These are phyloP conservation scores for Cryptus viduatorius DNA, from an alignment of 2,888 invertebrate species.

Conservation along the genomic window DNA sequence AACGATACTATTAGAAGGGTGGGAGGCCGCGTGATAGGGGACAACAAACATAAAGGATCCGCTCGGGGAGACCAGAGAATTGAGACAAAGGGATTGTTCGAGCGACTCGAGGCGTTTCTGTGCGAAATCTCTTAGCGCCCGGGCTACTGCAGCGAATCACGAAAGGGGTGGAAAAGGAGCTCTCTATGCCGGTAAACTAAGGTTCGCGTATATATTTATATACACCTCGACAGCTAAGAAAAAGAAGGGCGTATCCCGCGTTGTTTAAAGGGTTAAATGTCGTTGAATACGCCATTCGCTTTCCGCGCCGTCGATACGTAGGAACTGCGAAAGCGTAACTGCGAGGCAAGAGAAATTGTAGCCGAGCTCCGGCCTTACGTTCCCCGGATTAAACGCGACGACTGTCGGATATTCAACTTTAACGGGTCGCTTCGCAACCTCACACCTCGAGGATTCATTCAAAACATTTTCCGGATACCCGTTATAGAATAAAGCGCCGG, in stretches of 20 bases:
- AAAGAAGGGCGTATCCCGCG: too few relatives aligned
- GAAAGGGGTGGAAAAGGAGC: neutral
- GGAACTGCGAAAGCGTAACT: neutral
- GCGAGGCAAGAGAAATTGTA: constrained; percentile 37
- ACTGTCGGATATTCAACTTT: constrained; percentile 38
- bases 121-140: constrained; percentile 20
- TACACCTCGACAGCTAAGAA: neutral
- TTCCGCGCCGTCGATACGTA: neutral
- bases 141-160: constrained; percentile 24
- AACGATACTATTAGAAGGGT: constrained; percentile 10
- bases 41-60: neutral
- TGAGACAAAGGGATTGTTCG: constrained; percentile 38
- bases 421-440: constrained; percentile 39
- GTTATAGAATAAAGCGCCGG: neutral
- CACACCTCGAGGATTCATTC: constrained; percentile 30
- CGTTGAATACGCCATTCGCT: too few relatives aligned
- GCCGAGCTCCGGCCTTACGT: neutral
- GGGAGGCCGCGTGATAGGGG: neutral
- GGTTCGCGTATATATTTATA: constrained; percentile 17
- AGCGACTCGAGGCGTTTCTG: constrained; percentile 35
- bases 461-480: constrained; percentile 33
- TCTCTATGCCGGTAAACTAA: neutral
- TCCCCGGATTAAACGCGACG: constrained; percentile 46
- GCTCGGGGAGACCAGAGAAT: constrained; percentile 23
- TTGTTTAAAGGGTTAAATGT: too few relatives aligned